phyloP scores from a whole-genome alignment of 2,797 vertebrate genomes.

The Falco biarmicus region DNA sequence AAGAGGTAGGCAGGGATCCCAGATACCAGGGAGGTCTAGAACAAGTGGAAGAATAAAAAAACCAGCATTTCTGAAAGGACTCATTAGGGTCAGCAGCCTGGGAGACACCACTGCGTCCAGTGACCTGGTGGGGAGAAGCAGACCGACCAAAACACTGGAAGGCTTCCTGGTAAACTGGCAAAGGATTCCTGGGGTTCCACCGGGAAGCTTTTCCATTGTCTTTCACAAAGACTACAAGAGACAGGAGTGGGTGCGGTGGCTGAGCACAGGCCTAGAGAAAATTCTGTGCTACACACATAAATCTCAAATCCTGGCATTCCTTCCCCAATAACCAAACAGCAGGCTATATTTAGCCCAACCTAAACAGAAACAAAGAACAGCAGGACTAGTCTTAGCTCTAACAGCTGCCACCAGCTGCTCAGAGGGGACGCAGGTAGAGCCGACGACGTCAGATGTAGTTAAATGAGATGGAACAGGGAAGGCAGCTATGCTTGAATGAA shows the following conservation, averaged over 20 bases:
- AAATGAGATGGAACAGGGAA: slow-evolving; percentile 49
- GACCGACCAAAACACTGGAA: background rate
- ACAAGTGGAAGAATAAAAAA: background rate
- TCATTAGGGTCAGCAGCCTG: background rate
- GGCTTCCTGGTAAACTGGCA: background rate
- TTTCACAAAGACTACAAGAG: background rate
- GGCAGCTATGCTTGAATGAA: background rate
- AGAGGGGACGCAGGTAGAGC: slow-evolving; percentile 18
- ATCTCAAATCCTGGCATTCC: slow-evolving; percentile 19
- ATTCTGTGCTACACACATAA: background rate
- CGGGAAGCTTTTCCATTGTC: background rate
- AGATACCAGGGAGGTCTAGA: background rate
- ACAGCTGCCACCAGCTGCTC: slow-evolving; percentile 59
- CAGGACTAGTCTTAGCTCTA: slow-evolving; percentile 8
- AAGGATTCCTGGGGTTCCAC: background rate
- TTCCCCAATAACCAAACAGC: background rate
- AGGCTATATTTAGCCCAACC: slow-evolving; percentile 51
- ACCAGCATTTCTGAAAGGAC: background rate
- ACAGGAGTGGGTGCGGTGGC: background rate
- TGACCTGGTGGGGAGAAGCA: background rate
- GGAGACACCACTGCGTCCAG: background rate
- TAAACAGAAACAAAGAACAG: slow-evolving; percentile 52
- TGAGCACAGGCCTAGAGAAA: background rate
- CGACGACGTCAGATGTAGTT: slow-evolving; percentile 17
- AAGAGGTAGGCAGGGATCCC: background rate